Percentiles rank a stretch among this genome's conserved stretches.
These are phyloP conservation scores for Phycodurus eques DNA, from an alignment of 2,113 vertebrate species.

Conservation along the genomic window DNA sequence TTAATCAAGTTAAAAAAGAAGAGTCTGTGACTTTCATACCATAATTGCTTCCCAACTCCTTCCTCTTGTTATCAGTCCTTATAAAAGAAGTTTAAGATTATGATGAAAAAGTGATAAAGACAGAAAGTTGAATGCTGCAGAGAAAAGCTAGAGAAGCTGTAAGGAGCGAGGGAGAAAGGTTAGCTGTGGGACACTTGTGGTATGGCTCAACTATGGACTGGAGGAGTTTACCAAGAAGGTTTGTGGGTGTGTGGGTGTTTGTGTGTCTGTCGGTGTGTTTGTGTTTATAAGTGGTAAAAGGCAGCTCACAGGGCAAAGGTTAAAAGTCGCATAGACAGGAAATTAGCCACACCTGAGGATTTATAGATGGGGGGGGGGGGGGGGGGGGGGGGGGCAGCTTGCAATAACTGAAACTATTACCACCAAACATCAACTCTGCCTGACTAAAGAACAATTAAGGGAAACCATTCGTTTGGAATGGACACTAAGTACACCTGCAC, in stretches of 20 bases:
- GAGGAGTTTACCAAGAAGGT: conserved; percentile 6
- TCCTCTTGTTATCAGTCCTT: conserved; percentile 5
- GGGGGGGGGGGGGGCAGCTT: conserved; percentile 9
- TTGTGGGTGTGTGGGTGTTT: conserved; percentile 13
- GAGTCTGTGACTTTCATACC: conserved; percentile 34
- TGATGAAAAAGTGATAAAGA: conserved; percentile 5
- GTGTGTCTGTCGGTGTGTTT: conserved; percentile 11
- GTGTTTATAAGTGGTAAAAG: conserved; percentile 16
- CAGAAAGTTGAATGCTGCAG: conserved; percentile 3
- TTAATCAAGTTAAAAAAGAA: conserved; percentile 15
- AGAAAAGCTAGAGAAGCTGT: background rate
- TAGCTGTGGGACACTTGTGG: conserved; percentile 42
- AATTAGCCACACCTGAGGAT: conserved; percentile 64
- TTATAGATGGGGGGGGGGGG: conserved; percentile 9
- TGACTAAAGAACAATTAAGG: background rate
- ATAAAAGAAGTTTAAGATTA: conserved; percentile 29
- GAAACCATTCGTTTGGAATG: no score
- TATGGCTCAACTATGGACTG: conserved; percentile 31
- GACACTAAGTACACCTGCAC: background rate
- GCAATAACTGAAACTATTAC: conserved; percentile 9
- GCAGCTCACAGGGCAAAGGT: conserved; percentile 39
- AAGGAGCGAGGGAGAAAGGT: conserved; percentile 24
- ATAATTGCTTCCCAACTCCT: conserved; percentile 28
- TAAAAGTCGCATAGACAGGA: conserved; percentile 56
- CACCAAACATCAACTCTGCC: background rate